A percentile compares a stretch with the other conserved stretches of the same genome.
These are phyloP conservation scores for Meloidogyne floridensis DNA, from an alignment of 1,140 invertebrate genomes.

Conservation along the genomic window DNA sequence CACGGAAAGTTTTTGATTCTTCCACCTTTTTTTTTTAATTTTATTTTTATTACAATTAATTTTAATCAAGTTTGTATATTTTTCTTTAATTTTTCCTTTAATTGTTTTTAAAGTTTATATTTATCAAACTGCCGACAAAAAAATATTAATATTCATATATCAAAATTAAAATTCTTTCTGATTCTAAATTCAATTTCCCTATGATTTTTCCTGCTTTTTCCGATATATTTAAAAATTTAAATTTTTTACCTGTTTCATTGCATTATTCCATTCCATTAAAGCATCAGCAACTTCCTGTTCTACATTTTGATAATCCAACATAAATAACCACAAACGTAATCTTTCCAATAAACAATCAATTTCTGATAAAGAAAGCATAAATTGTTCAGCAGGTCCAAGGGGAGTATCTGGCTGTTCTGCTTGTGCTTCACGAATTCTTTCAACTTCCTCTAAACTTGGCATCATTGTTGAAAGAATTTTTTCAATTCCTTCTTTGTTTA, in stretches of 20 bases:
- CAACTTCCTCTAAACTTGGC: slow-evolving; percentile 92
- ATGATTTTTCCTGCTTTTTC: too few relatives aligned
- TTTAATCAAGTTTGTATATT: too few relatives aligned
- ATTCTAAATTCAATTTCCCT: too few relatives aligned
- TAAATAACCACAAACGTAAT: slow-evolving; percentile 95
- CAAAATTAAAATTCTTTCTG: too few relatives aligned
- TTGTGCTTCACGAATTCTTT: slow-evolving; percentile 92
- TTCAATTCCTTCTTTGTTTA: slow-evolving; percentile 85
- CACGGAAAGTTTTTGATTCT: slow-evolving; percentile 89
- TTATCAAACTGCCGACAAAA: too few relatives aligned
- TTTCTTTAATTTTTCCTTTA: too few relatives aligned
- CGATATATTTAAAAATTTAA: too few relatives aligned
- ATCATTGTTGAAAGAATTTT: slow-evolving; percentile 89
- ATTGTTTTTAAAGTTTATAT: too few relatives aligned
- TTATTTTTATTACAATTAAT: slow-evolving; percentile 85
- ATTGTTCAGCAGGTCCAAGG: slow-evolving; percentile 94
- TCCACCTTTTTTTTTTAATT: slow-evolving; percentile 81
- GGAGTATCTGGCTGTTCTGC: slow-evolving; percentile 89
- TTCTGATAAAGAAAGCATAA: slow-evolving; percentile 88
- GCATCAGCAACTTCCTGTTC: slow-evolving; percentile 91
- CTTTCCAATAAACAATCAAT: slow-evolving; percentile 91
- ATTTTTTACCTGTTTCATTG: slow-evolving; percentile 31
- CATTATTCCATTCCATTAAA: slow-evolving; percentile 68
- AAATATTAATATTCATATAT: too few relatives aligned
- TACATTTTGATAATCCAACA: slow-evolving; percentile 92